Evolutionary conservation across 2,888 invertebrate species (phyloP).

Genomic region (Hydriomena furcata): DNA sequence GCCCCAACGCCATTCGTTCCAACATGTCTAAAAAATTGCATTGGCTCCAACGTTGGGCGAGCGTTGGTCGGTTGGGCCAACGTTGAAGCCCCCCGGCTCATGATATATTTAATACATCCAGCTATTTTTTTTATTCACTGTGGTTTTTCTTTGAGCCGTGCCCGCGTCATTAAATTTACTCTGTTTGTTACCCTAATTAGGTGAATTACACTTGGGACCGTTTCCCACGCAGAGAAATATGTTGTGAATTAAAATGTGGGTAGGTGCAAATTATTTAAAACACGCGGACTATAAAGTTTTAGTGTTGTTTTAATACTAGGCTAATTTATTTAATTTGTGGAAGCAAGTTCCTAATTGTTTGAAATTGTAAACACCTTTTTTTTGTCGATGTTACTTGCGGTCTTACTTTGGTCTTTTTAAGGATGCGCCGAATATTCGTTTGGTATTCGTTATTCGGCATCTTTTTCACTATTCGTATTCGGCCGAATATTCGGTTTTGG

Average conservation of each 20-base stretch:
- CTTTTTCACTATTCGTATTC: too few species aligned
- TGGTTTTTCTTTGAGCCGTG: conserved; percentile 43
- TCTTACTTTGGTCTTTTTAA: too few species aligned
- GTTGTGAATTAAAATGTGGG: conserved; percentile 50
- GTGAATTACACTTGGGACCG: conserved; percentile 62
- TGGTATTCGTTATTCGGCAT: too few species aligned
- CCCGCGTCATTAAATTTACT: conserved; percentile 62
- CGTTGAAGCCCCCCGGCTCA: too few species aligned
- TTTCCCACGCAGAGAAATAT: conserved; percentile 52
- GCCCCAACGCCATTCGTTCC: too few species aligned
- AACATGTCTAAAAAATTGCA: too few species aligned
- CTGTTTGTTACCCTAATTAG: conserved; percentile 71
- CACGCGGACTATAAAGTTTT: conserved; percentile 25
- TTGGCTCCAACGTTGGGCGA: too few species aligned
- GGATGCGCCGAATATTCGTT: too few species aligned
- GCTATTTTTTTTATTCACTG: conserved; percentile 3
- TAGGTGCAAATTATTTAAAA: conserved; percentile 20
- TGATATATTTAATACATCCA: too few species aligned
- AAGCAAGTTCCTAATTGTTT: background rate
- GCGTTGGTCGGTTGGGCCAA: too few species aligned
- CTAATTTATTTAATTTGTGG: background rate
- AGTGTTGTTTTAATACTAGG: conserved; percentile 4
- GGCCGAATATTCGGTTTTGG: too few species aligned
- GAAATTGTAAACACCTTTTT: background rate
- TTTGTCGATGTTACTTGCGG: too few species aligned